Evolutionary conservation across 2,113 vertebrate species (phyloP).

Genomic region (Sitta europaea): DNA sequence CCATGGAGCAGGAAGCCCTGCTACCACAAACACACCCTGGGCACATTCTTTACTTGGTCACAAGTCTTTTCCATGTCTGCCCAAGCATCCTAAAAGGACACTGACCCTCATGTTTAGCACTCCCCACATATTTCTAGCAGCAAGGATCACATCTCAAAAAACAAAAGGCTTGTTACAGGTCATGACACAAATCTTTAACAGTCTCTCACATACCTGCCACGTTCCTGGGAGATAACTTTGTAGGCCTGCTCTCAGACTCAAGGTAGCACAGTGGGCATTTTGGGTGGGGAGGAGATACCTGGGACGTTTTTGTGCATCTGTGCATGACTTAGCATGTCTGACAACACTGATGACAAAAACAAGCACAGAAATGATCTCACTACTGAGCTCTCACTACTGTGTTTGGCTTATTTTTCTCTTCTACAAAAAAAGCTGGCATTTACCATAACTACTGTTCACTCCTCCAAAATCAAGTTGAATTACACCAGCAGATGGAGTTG

Average conservation of each 20-base stretch:
- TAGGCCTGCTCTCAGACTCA: neutral
- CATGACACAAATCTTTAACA: neutral
- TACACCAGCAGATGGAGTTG: neutral
- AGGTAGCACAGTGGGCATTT: neutral
- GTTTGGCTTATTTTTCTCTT: neutral
- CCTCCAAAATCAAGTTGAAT: neutral
- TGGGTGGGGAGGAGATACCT: neutral
- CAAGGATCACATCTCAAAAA: neutral
- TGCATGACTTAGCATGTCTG: neutral
- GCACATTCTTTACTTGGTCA: neutral
- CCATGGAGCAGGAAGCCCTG: neutral
- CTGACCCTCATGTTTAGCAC: fast-evolving
- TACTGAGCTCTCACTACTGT: too few relatives aligned
- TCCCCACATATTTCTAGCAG: neutral
- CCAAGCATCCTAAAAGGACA: neutral
- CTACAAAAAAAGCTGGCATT: neutral
- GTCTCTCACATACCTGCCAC: neutral
- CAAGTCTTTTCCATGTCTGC: neutral
- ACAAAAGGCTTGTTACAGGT: neutral
- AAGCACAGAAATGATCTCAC: too few relatives aligned
- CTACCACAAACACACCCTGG: neutral
- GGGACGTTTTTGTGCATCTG: neutral
- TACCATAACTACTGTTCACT: neutral
- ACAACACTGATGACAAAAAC: fast-evolving
- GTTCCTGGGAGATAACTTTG: fast-evolving